Base-by-base conservation (phyloP, 2,113 vertebrate species). In the Corapipo altera region DNA sequence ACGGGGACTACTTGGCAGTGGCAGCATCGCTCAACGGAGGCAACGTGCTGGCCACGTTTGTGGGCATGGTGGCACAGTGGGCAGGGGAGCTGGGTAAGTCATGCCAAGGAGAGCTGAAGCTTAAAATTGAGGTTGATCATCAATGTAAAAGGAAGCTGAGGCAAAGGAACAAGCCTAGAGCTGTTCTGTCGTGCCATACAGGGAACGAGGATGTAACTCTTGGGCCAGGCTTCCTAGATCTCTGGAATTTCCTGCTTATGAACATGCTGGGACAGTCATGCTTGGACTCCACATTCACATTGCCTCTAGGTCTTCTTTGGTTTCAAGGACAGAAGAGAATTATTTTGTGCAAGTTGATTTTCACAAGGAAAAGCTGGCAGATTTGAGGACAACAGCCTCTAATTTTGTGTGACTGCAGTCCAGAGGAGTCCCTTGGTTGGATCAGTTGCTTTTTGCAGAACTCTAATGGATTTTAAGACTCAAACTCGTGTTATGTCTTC, bases 11-110 rank as follows among this genome's bases (percentile, higher is more conserved):
- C 87, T 94, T 99, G 96, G 99, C 98, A 0, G 99, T 99, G 93
- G 99, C 99, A 15, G 99, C 99, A 1, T 99, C 99, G 0, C 98
- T 99, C 28, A 99, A 99, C 0, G 99, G 99, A 35, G 99, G 99
- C 57, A 99, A 99, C 0, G 98, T 98, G 39, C 81, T 99, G 81
- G 98, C 99, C 39, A 85, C 97, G 0, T 99, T 99, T 73, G 99
- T 99, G 94, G 97, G 96, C 72, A 99, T 98, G 99, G 93, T 99
- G 88, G 88, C 95, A 11, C 88, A 79, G 37, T 99, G 99, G 99
- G 98, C 98, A 95, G 97, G 97, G 22, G 99, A 99, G 48, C 97
- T 99, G 48, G 99, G 99, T 99, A 95, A 96, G 86, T 32, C 16
- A 20, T 39, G 58, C 28, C 48, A 57, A 9, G 32, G 20, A 7